Evolutionary conservation across 2,888 invertebrate genomes (phyloP), one percentile per base, ranked within the genome.

Genomic region (Drosophila longiperda): DNA sequence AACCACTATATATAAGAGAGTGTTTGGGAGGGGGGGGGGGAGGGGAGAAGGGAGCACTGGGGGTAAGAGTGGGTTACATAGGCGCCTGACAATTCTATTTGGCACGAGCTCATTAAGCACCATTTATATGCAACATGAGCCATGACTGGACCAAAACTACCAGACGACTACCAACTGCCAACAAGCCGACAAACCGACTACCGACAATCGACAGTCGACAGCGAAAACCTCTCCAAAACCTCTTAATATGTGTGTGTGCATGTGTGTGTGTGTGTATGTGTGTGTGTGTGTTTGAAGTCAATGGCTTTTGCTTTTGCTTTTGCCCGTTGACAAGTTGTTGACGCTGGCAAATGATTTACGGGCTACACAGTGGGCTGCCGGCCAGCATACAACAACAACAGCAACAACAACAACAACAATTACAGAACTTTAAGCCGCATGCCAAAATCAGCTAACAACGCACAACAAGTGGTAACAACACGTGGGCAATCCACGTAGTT

Each of bases 101-200:
- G 91, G 91, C 91, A 91, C 91, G 91, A 91, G 91, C 91, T 91
- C 91, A 91, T 91, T 91, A 91, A 91, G 88, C 82, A 81, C 90
- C 90, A 91, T 91, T 91, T 91, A 91, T 91, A 91, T 91, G 89
- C 91, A 87, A 84, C 87, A 90, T 88, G 76, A 82, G 81, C 81
- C 86, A 81, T 89, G 83, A 86, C 82, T 85, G 87, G 81, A 75
- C 82, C 87, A 88, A 84, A 88, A 75, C 76, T 64, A 48, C 59
- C 64, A 71, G 45, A 33, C 60, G 40, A 62, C 75, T 63, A 62
- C 54, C 61, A 49, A 66, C 60, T 53, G 57, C 23, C 58, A 33
- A 59, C 42, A 53, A 32, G 20, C 12, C 42, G 42, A 45, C 42
- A 6, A 45, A 20, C 12, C 60, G 26, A 59, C 40, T 40, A 45